Evolutionary conservation across 1,140 invertebrate species (phyloP).

Genomic region (Lethrus apterus): DNA sequence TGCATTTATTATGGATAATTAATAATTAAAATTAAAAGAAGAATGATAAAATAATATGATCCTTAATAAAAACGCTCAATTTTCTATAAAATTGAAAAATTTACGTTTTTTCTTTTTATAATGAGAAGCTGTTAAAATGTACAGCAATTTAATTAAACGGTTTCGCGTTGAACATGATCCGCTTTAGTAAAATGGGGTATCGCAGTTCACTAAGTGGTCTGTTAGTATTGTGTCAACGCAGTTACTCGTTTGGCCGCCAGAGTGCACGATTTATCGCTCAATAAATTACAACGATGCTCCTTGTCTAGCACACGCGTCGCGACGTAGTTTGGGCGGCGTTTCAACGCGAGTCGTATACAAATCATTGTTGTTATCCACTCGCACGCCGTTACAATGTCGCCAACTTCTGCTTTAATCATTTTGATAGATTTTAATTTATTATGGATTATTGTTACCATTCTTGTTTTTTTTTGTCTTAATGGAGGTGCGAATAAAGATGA

Average conservation of each 20-base stretch:
- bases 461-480: too few species aligned
- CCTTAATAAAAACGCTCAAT: too few species aligned
- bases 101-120: too few species aligned
- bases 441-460: slow-evolving; percentile 19
- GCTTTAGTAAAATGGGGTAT: slow-evolving; percentile 21
- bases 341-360: slow-evolving; percentile 25
- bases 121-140: not conserved
- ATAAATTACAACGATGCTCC: slow-evolving; percentile 36
- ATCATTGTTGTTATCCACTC: slow-evolving; percentile 32
- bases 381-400: slow-evolving; percentile 28
- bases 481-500: too few species aligned
- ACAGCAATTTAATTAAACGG: slow-evolving; percentile 11
- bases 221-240: slow-evolving; percentile 39
- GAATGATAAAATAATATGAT: too few species aligned
- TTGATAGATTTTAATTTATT: slow-evolving; percentile 32
- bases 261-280: slow-evolving; percentile 41
- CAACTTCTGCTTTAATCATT: slow-evolving; percentile 31
- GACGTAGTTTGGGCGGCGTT: slow-evolving; percentile 19
- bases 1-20: too few species aligned
- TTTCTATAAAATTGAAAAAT: too few species aligned
- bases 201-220: slow-evolving; percentile 30
- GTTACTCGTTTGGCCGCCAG: slow-evolving; percentile 37
- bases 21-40: too few species aligned
- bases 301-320: slow-evolving; percentile 29
- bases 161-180: slow-evolving; percentile 16